These are phyloP conservation scores for Cotesia congregata DNA, from an alignment of 2,888 invertebrate genomes.

Conservation along the genomic window DNA sequence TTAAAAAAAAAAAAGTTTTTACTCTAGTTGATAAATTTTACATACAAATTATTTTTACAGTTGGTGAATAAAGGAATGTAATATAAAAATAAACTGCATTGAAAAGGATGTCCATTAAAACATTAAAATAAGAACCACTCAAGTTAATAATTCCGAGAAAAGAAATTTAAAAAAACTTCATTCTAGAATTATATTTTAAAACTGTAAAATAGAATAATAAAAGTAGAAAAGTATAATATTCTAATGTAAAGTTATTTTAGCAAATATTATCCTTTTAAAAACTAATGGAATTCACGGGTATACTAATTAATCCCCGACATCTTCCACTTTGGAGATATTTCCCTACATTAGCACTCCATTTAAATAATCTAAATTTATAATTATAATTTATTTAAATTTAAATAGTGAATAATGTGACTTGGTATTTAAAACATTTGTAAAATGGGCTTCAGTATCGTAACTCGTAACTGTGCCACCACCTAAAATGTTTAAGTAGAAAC, in stretches of 20 bases:
- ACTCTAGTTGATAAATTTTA: too few relatives aligned
- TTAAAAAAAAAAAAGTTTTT: too few relatives aligned
- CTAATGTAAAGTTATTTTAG: background rate
- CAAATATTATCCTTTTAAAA: background rate
- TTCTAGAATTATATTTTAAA: too few relatives aligned
- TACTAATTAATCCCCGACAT: background rate
- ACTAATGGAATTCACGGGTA: background rate
- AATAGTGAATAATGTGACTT: background rate
- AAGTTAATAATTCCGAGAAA: too few relatives aligned
- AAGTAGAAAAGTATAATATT: background rate
- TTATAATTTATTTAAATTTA: slow-evolving; percentile 1
- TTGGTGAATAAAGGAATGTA: too few relatives aligned
- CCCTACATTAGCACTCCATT: background rate
- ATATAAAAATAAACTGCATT: too few relatives aligned
- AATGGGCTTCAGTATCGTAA: background rate
- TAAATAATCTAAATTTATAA: slow-evolving; percentile 1
- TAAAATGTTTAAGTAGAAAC: background rate
- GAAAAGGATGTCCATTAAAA: too few relatives aligned
- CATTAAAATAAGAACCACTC: too few relatives aligned
- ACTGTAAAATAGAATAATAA: background rate
- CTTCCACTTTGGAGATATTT: background rate
- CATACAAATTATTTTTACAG: too few relatives aligned
- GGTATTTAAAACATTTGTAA: background rate
- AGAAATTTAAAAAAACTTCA: too few relatives aligned
- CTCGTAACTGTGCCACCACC: background rate